These are phyloP conservation scores for Macrostomum cliftonense DNA, from an alignment of 2,888 invertebrate genomes.

Conservation along the genomic window DNA sequence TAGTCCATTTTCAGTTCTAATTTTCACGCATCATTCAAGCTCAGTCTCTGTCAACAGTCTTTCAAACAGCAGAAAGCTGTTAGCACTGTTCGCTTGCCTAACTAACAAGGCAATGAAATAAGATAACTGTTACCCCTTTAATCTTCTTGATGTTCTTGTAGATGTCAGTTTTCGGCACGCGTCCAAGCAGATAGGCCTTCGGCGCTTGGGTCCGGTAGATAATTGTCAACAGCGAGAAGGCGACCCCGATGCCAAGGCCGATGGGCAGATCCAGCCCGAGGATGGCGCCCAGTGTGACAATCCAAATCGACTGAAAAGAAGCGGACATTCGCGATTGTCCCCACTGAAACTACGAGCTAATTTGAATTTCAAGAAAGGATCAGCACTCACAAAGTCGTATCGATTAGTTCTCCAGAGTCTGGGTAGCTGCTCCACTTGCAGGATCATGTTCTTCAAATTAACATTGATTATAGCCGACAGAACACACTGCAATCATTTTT, in stretches of 20 bases:
- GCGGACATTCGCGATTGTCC: too few species aligned
- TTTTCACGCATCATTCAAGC: too few species aligned
- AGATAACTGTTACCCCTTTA: slow-evolving; percentile 15
- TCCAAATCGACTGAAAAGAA: slow-evolving; percentile 42
- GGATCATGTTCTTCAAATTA: slow-evolving; percentile 32
- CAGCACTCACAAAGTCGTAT: slow-evolving; percentile 34
- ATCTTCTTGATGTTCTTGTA: slow-evolving; percentile 31
- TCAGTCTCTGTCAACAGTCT: too few species aligned
- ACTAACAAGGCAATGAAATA: too few species aligned
- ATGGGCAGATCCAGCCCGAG: slow-evolving; percentile 59
- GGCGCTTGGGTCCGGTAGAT: slow-evolving; percentile 45
- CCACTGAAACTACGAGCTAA: too few species aligned
- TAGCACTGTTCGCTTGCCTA: too few species aligned
- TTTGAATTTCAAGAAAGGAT: too few species aligned
- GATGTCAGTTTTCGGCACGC: slow-evolving; percentile 37
- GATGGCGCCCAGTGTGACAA: slow-evolving; percentile 56
- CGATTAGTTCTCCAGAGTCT: slow-evolving; percentile 25
- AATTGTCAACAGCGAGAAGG: slow-evolving; percentile 54
- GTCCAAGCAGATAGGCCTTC: slow-evolving; percentile 26
- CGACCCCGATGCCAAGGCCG: slow-evolving; percentile 56
- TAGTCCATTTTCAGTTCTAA: too few species aligned
- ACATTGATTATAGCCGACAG: slow-evolving; percentile 32
- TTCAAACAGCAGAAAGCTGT: too few species aligned
- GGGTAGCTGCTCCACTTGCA: slow-evolving; percentile 28
- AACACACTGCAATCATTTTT: slow-evolving; percentile 46